These are phyloP conservation scores for Zosterops borbonicus DNA, from an alignment of 2,113 vertebrate genomes.

Conservation along the genomic window DNA sequence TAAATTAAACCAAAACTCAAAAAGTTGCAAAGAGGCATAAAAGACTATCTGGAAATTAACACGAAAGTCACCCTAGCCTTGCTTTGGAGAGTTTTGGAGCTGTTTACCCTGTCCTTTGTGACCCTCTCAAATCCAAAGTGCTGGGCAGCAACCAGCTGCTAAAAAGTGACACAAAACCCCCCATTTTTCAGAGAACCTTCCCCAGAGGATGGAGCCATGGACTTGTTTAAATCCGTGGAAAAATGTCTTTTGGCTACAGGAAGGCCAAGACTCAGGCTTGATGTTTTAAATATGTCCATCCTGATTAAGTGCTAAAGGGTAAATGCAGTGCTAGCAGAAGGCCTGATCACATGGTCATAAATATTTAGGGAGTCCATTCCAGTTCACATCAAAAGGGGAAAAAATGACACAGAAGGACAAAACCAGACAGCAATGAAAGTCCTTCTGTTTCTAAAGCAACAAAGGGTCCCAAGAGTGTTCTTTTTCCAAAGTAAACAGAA, in stretches of 20 bases:
- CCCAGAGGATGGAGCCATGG: background rate
- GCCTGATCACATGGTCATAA: background rate
- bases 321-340: background rate
- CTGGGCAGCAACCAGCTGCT: background rate
- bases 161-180: background rate
- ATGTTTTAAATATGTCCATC: constrained; percentile 13
- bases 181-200: background rate
- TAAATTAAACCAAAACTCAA: background rate
- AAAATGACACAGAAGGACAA: background rate
- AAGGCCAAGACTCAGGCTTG: background rate
- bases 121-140: background rate
- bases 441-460: background rate
- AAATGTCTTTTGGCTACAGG: background rate
- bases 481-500: background rate
- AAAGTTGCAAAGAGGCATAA: background rate
- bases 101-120: background rate
- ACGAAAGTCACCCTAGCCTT: background rate
- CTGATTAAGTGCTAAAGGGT: background rate
- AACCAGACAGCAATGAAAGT: background rate
- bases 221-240: background rate
- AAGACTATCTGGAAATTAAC: background rate
- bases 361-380: constrained; percentile 31
- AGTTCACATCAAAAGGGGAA: background rate
- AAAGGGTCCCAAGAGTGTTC: background rate
- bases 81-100: background rate